Conservation (phyloP, 23 tunicate species). For the Phallusia fumigata region DNA sequence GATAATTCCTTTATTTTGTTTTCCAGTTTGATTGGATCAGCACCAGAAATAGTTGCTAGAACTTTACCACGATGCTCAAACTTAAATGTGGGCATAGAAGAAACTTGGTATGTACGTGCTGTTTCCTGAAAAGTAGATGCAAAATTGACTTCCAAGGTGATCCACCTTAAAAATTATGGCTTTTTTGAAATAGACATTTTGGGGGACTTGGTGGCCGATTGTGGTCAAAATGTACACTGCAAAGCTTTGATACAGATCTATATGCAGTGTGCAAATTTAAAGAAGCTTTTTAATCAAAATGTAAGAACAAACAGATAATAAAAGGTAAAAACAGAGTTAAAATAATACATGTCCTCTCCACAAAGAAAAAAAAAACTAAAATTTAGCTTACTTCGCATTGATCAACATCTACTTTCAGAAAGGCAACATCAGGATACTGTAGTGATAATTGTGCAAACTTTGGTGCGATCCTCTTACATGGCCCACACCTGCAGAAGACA, state of each 20-base stretch:
- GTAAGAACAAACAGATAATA: no score
- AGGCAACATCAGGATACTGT: conserved; percentile 44
- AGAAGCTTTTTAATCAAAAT: no score
- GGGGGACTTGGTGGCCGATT: no score
- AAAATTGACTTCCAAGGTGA: conserved; percentile 5
- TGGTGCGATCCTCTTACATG: conserved; percentile 84
- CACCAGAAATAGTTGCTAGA: conserved; percentile 59
- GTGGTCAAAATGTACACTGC: no score
- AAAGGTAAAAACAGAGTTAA: no score
- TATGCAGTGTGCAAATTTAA: no score
- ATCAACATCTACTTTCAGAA: conserved; percentile 90
- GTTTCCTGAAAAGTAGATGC: conserved; percentile 33
- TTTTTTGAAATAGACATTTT: no score
- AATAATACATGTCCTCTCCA: no score
- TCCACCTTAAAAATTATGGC: no score
- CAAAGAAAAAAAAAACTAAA: no score
- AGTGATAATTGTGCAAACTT: conserved; percentile 57
- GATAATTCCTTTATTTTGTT: conserved; percentile 38
- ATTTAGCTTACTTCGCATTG: conserved; percentile 62
- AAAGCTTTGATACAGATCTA: no score
- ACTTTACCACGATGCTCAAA: conserved; percentile 37
- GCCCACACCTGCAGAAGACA: conserved; percentile 80
- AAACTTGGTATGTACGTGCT: conserved; percentile 39
- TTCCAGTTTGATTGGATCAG: conserved; percentile 41
- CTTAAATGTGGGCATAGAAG: conserved; percentile 91